Base-by-base conservation (phyloP, 2,888 invertebrate species). In the Lithophane leautieri region DNA sequence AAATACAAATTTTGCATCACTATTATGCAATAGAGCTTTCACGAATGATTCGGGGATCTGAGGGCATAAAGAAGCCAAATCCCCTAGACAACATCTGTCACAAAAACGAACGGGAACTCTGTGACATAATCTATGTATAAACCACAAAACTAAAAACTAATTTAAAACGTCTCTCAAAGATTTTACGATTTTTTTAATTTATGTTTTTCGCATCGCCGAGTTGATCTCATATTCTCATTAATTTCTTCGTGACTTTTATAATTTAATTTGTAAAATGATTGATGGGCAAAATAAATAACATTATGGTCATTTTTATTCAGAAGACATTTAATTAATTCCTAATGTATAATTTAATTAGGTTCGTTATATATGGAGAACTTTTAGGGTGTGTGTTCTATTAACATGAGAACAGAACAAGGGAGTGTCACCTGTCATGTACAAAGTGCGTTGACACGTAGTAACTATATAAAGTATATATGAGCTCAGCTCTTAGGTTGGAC, bases 371-470 rank as follows among this genome's bases (percentile, higher is more conserved):
- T 4, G n/a, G n/a, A 40, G 12, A 54, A 73, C 1, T 40, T 71
- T 62, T 67, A 25, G 71, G 81, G 82, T 66, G 82, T 80, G 81
- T 81, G 12, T 58, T 63, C 12, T 74, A 61, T 12, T 44, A 50
- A 19, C 40, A 56, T 40, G 70, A 58, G 69, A 61, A 67, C 56
- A 34, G 19, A 14, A 7, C 14, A 12, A 12, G 66, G 81, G 82
- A 69, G 82, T 84, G 81, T 62, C 74, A 63, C 70, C 69, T 79
- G 76, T 12, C 47, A 70, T 84, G 56, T 71, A 28, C 14, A 66
- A n/a, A 75, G 76, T 58, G 8, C 70, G 56, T 76, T 84, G 81
- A 69, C 82, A 76, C 52, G 76, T 65, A 34, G 22, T 47, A 76
- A 44, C 44, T 77, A 77, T 77, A 34, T 68, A 54, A 34, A 28